Evolutionary conservation across 1,140 invertebrate species (phyloP), one percentile per base, ranked within the genome.

Genomic region (Carcinoscorpius rotundicauda): DNA sequence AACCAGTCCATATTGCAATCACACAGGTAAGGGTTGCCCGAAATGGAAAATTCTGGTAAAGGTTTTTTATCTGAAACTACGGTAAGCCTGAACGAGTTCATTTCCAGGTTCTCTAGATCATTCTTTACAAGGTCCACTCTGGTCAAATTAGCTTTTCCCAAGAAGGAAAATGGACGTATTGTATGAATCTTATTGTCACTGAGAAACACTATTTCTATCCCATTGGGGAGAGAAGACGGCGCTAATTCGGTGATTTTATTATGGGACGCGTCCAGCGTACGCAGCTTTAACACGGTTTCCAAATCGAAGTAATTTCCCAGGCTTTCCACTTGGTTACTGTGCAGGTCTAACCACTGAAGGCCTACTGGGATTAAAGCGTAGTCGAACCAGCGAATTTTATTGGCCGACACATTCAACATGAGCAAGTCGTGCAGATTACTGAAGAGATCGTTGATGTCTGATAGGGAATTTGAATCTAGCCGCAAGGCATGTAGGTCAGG

Each of bases 361-460:
- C 84, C 86, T 58, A 78, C 75, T 0, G 93, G 91, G 60, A 95
- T 84, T 63, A 92, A 81, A 10, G 86, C 83, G 76, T 93, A 95
- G 77, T 95, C 91, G 78, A 96, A 95, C 84, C 87, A 87, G 71
- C 89, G 83, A 70, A 96, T 80, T 72, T 86, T 84, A 80, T 96
- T 96, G 78, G 91, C 89, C 49, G 89, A 93, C 65, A 94, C 86
- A 78, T 95, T 96, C 49, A 96, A 78, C 89, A 89, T 93, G 69
- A 90, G 78, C 58, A 96, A 78, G 70, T 85, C 86, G 2, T 86
- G 83, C 72, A 93, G 85, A 71, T 91, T 86, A 66, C 84, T 84
- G 75, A 95, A 93, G 29, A 92, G 79, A 4, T 87, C 87, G 73
- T 86, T 88, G 61, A 95, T 90, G 72, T 93, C 88, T 9, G 83